Evolutionary conservation across 2,888 invertebrate species (phyloP).

Genomic region (Tenthredo amoena): DNA sequence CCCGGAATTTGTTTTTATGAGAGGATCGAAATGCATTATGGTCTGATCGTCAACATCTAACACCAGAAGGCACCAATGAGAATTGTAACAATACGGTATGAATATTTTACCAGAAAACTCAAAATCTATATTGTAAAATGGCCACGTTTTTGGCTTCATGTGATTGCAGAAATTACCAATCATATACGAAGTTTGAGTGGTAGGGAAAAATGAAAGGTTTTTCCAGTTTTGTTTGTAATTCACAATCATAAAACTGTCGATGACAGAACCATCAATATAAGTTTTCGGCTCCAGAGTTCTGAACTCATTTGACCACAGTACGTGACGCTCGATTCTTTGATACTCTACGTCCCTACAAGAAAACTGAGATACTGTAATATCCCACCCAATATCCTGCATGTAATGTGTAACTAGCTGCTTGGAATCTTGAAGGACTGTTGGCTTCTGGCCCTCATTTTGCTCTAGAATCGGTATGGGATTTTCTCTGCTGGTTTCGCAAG

Average conservation of each 20-base stretch:
- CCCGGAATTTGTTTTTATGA: neutral
- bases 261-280: conserved; percentile 46
- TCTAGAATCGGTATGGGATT: too few species aligned
- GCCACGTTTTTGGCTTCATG: neutral
- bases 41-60: neutral
- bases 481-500: too few species aligned
- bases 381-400: neutral
- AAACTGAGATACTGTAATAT: conserved; percentile 19
- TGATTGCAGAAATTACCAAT: conserved; percentile 10
- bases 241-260: conserved; percentile 35
- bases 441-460: too few species aligned
- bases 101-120: neutral
- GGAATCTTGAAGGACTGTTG: too few species aligned
- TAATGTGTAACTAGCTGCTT: neutral
- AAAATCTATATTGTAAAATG: conserved; percentile 8
- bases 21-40: conserved; percentile 4
- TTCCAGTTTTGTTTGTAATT: conserved; percentile 18
- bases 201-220: neutral
- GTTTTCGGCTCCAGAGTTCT: neutral
- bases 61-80: conserved; percentile 17
- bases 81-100: conserved; percentile 22
- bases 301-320: conserved; percentile 24
- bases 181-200: neutral
- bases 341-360: neutral
- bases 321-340: neutral